Conservation (phyloP, 2,888 invertebrate species). For the Deroplatys truncata region DNA sequence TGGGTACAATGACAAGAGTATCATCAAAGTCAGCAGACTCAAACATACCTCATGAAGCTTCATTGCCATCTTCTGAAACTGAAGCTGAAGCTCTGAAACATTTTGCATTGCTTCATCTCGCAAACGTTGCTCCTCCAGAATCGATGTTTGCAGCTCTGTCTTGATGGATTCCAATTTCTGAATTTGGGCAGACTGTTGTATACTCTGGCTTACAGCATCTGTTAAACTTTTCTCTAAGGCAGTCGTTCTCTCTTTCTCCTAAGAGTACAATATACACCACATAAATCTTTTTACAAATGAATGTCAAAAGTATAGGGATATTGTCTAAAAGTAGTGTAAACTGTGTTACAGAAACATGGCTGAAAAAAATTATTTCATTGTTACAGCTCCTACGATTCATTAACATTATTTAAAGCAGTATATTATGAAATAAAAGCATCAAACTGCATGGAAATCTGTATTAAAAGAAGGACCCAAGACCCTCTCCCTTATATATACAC, state of each 20-base stretch:
- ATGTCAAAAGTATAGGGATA: too few species aligned
- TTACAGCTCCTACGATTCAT: too few species aligned
- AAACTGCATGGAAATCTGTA: too few species aligned
- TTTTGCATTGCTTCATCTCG: neutral
- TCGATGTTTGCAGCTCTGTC: neutral
- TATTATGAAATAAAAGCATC: too few species aligned
- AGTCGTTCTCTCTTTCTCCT: neutral
- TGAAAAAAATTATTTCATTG: too few species aligned
- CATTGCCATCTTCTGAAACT: neutral
- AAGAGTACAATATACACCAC: neutral
- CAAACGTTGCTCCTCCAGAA: neutral
- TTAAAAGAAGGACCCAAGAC: too few species aligned
- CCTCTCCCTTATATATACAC: too few species aligned
- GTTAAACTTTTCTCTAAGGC: neutral
- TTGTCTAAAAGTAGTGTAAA: too few species aligned
- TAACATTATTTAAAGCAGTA: too few species aligned
- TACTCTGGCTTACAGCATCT: neutral
- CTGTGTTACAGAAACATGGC: too few species aligned
- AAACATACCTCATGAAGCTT: neutral
- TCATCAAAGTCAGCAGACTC: neutral
- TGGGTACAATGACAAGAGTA: too few species aligned
- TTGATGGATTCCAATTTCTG: neutral
- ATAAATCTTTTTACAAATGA: neutral
- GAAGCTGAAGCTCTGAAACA: neutral
- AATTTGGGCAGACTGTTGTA: neutral